phyloP scores from a whole-genome alignment of 1,140 invertebrate genomes.

The Saxidomus purpurata region DNA sequence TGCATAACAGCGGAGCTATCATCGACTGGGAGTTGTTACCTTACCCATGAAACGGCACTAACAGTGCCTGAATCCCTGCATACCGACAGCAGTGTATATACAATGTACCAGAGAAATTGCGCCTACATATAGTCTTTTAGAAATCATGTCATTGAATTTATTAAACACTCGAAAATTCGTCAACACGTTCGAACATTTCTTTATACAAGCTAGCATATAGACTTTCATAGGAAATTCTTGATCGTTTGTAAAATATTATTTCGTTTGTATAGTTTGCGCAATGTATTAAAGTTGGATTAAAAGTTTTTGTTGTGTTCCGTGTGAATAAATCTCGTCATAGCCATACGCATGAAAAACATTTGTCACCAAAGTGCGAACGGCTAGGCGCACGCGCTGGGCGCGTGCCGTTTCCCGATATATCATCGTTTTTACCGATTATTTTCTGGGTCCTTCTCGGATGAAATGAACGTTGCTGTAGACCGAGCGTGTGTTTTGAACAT shows the following conservation, averaged over 20 bases:
- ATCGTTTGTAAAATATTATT: too few relatives aligned
- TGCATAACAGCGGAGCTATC: neutral
- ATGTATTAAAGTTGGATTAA: neutral
- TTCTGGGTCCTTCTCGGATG: neutral
- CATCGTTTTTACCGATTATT: slow-evolving; percentile 28
- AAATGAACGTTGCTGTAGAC: slow-evolving; percentile 37
- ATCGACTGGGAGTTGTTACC: neutral
- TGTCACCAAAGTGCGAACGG: slow-evolving; percentile 1
- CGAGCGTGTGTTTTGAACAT: slow-evolving; percentile 20
- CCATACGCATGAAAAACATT: slow-evolving; percentile 18
- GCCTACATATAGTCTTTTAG: too few relatives aligned
- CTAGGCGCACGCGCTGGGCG: neutral
- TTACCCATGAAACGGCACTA: neutral
- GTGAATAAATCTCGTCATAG: slow-evolving; percentile 19
- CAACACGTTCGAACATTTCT: too few relatives aligned
- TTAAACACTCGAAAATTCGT: too few relatives aligned
- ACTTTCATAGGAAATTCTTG: too few relatives aligned
- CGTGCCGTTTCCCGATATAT: slow-evolving; percentile 29
- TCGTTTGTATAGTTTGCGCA: too few relatives aligned
- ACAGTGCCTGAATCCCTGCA: neutral
- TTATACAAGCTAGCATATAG: too few relatives aligned
- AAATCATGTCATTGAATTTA: too few relatives aligned
- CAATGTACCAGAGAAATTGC: neutral
- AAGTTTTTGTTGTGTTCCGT: neutral
- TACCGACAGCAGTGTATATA: neutral